Evolutionary conservation across 2,113 vertebrate species (phyloP).

Genomic region (Siniperca knerii): DNA sequence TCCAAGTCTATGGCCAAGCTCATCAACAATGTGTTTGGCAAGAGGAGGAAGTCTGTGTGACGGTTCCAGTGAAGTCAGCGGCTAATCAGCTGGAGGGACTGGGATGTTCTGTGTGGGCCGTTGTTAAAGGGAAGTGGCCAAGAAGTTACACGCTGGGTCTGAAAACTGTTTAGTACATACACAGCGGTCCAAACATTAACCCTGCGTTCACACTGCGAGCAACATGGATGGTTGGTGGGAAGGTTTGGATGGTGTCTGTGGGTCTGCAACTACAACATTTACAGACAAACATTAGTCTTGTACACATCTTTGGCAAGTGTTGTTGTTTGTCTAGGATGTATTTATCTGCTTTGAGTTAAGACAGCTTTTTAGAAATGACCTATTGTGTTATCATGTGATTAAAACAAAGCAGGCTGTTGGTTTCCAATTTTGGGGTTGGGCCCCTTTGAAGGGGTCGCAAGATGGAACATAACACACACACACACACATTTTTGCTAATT

Average conservation of each 20-base stretch:
- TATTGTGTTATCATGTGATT: too few species aligned
- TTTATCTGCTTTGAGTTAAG: background rate
- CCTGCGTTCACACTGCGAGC: slow-evolving; percentile 8
- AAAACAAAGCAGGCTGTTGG: background rate
- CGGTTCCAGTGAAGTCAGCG: background rate
- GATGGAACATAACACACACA: background rate
- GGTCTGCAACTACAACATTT: background rate
- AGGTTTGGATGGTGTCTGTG: background rate
- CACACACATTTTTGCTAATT: background rate
- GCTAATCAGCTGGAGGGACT: background rate
- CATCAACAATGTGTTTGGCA: slow-evolving; percentile 87
- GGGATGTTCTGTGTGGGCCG: background rate
- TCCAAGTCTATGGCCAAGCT: slow-evolving; percentile 87
- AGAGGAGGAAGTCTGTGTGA: slow-evolving; percentile 86
- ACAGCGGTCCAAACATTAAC: background rate
- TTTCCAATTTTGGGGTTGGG: too few species aligned
- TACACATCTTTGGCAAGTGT: background rate
- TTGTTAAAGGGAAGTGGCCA: background rate
- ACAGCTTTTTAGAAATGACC: too few species aligned
- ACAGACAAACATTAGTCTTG: background rate
- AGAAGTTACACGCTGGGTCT: background rate
- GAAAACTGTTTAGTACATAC: slow-evolving; percentile 1
- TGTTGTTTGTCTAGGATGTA: background rate
- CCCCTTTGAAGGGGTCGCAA: too few species aligned
- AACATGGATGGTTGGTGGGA: background rate